These are phyloP conservation scores for Eulemur coronatus DNA, from an alignment of 2,797 vertebrate genomes.

Conservation along the genomic window DNA sequence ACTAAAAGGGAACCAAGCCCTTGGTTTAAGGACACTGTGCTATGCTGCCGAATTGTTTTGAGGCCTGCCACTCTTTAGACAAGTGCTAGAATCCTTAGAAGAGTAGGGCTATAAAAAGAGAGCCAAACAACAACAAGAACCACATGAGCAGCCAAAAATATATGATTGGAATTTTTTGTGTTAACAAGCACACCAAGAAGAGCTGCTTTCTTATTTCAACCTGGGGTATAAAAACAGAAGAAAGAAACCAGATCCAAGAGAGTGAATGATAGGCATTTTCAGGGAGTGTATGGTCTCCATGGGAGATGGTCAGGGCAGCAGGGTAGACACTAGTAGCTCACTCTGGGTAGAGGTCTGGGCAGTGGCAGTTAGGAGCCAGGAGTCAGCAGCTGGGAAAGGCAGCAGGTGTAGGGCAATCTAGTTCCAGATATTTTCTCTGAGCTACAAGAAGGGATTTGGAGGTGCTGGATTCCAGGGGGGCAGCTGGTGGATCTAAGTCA, in stretches of 20 bases:
- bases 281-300: not conserved
- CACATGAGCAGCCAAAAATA: not conserved
- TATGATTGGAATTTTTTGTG: not conserved
- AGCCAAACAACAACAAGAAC: not conserved
- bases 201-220: not conserved
- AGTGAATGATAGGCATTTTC: not conserved
- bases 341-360: not conserved
- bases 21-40: not conserved
- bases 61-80: not conserved
- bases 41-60: not conserved
- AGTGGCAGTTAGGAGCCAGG: not conserved
- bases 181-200: not conserved
- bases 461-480: constrained; percentile 32
- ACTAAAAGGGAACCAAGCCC: not conserved
- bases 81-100: not conserved
- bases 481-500: not conserved
- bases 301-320: not conserved
- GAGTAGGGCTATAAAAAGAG: not conserved
- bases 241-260: not conserved
- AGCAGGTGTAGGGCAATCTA: not conserved
- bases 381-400: not conserved
- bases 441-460: not conserved
- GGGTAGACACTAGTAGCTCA: not conserved
- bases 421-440: not conserved
- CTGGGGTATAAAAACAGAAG: not conserved